A percentile compares a stretch with the other conserved stretches of the same genome.
These are phyloP conservation scores for Thera britannica DNA, from an alignment of 2,888 invertebrate species.

Conservation along the genomic window DNA sequence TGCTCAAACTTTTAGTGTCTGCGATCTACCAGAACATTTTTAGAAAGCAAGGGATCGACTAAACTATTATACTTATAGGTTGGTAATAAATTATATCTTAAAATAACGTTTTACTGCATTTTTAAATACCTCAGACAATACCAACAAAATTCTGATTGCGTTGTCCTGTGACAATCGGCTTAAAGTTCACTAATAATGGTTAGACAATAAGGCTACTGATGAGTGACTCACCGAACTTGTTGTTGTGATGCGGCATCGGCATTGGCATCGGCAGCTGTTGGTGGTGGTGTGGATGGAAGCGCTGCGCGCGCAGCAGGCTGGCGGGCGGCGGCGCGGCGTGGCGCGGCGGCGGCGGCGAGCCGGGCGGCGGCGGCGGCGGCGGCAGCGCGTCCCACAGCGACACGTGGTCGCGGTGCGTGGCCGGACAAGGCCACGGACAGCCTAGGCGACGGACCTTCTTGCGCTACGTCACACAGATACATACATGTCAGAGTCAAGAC, in stretches of 20 bases:
- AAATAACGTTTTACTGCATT: too few species aligned
- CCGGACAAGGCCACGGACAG: constrained; percentile 79
- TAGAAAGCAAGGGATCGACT: too few species aligned
- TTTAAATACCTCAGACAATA: too few species aligned
- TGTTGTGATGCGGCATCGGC: constrained; percentile 34
- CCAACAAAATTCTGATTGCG: too few species aligned
- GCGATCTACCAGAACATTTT: too few species aligned
- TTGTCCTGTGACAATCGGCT: too few species aligned
- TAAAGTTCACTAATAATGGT: too few species aligned
- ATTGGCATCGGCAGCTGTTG: constrained; percentile 33
- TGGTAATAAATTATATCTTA: too few species aligned
- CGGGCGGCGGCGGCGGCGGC: constrained; percentile 78
- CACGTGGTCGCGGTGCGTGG: constrained; percentile 74
- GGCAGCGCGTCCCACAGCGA: constrained; percentile 81
- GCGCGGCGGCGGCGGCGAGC: constrained; percentile 62
- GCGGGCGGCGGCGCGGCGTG: constrained; percentile 33
- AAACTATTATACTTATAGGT: too few species aligned
- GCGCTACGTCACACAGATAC: constrained; percentile 44
- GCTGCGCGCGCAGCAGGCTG: constrained; percentile 39
- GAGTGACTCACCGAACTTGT: constrained; percentile 50
- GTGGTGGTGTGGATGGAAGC: constrained; percentile 12
- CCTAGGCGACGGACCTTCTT: constrained; percentile 62
- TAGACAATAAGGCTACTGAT: too few species aligned
- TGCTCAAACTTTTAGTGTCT: too few species aligned
- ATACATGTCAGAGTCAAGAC: neutral